Evolutionary conservation across 2,888 invertebrate genomes (phyloP), one percentile per base, ranked within the genome.

Genomic region (Agapostemon virescens): DNA sequence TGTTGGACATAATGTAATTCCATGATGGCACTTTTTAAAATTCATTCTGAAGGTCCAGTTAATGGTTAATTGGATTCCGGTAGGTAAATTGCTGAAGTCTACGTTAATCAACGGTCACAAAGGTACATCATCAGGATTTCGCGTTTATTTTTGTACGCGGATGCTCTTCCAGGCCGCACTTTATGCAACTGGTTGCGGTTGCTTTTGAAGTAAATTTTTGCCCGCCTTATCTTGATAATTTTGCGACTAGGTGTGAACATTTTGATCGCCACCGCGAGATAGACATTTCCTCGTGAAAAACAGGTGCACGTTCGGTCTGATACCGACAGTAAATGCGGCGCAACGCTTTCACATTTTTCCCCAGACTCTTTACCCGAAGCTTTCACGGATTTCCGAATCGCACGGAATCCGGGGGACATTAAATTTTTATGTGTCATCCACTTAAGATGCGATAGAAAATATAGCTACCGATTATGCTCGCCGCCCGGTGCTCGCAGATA

Each of bases 351-450:
- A 52, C 26, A 26, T 38, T 52, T 52, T 30, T 66, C 23, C 23
- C 64, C 49, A 9, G 26, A 3, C 13, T 13, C 26, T 45, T 40
- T 17, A 9, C 30, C 33, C 15, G 17, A 17, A 55, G 26, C 55
- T 26, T 58, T 58, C 55, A 23, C 38, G 20, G 23, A 26, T 45
- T 49, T 45, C 55, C 45, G 40, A 33, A 68, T 42, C 26, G 20
- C 20, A 15, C 30, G 30, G 2, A n/a, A 55, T 13, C 45, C 9
- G 33, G 11, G 20, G 15, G 45, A 61, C 52, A 26, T 52, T 20
- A 61, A 74, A 79, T 74, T 67, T 70, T 70, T 55, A 40, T 33
- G 52, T 26, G 52, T 23, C 52, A 26, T 13, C 45, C 38, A 9
- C 23, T 55, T 40, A 38, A 69, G 58, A 55, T 45, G n/a, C n/a